Conservation (phyloP, 2,113 vertebrate genomes). For the Macaca nemestrina region DNA sequence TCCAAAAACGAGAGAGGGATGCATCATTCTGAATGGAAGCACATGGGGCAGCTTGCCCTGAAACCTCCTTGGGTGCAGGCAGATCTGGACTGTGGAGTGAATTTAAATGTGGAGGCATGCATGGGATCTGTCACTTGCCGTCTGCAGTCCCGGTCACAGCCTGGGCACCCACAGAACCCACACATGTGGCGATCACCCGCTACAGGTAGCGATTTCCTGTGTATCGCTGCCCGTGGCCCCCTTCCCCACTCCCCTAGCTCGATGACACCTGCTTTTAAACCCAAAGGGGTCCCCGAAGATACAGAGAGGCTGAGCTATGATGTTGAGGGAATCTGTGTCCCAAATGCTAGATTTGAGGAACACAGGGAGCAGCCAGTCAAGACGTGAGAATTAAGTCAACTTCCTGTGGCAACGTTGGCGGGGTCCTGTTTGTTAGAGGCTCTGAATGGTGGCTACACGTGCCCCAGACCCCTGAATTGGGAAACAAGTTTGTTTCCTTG, state of each 20-base stretch:
- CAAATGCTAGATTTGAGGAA: not conserved
- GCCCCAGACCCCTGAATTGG: not conserved
- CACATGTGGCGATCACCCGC: not conserved
- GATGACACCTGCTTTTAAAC: not conserved
- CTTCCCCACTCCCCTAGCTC: rapidly evolving
- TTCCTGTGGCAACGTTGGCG: no score
- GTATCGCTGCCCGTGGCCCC: rapidly evolving
- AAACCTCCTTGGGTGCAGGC: not conserved
- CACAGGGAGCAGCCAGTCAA: not conserved
- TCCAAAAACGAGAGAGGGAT: constrained; percentile 32
- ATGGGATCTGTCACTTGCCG: not conserved
- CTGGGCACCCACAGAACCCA: not conserved
- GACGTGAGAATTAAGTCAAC: not conserved
- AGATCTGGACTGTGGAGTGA: not conserved
- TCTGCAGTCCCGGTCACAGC: not conserved
- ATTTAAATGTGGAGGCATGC: not conserved
- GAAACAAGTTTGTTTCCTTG: not conserved
- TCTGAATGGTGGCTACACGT: rapidly evolving
- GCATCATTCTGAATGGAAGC: not conserved
- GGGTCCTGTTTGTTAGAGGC: not conserved
- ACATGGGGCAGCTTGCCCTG: not conserved
- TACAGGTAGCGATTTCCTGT: rapidly evolving
- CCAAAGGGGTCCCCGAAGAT: not conserved
- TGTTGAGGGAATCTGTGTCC: not conserved
- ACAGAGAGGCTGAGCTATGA: not conserved